Percentiles rank a stretch among this genome's conserved stretches.
Evolutionary conservation across 2,113 vertebrate genomes (phyloP).

Genomic region (Apodemus sylvaticus): DNA sequence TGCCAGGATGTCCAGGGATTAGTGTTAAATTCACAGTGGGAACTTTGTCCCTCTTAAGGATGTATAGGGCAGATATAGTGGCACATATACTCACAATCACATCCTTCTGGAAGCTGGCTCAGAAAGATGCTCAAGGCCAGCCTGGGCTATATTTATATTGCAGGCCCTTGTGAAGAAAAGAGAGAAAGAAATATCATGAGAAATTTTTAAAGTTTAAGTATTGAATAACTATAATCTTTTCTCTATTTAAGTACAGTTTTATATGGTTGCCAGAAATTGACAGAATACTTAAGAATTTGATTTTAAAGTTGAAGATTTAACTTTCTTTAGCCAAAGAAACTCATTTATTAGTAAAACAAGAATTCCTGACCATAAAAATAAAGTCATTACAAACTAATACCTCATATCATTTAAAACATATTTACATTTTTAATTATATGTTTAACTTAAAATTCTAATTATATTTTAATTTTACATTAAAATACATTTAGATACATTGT

Average conservation of each 20-base stretch:
- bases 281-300: constrained; percentile 44
- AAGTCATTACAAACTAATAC: constrained; percentile 4
- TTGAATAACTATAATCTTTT: not conserved
- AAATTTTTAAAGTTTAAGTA: constrained; percentile 19
- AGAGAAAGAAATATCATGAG: not conserved
- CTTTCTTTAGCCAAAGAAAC: constrained; percentile 6
- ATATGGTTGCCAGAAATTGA: not conserved
- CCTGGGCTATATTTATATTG: not conserved
- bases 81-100: too few relatives aligned
- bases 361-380: constrained; percentile 48
- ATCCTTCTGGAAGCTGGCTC: not conserved
- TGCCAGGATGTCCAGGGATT: not conserved
- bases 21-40: not conserved
- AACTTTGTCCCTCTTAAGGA: not conserved
- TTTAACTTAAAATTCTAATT: not conserved
- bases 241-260: constrained; percentile 34
- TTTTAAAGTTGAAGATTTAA: constrained; percentile 41
- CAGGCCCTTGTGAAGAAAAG: not conserved
- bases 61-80: not conserved
- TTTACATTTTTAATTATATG: not conserved
- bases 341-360: constrained; percentile 33
- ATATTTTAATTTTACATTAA: not conserved
- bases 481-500: not conserved
- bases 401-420: constrained; percentile 8
- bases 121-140: not conserved